These are phyloP conservation scores for Trissoscelio sp. DNA, from an alignment of 2,888 invertebrate genomes.

Conservation along the genomic window DNA sequence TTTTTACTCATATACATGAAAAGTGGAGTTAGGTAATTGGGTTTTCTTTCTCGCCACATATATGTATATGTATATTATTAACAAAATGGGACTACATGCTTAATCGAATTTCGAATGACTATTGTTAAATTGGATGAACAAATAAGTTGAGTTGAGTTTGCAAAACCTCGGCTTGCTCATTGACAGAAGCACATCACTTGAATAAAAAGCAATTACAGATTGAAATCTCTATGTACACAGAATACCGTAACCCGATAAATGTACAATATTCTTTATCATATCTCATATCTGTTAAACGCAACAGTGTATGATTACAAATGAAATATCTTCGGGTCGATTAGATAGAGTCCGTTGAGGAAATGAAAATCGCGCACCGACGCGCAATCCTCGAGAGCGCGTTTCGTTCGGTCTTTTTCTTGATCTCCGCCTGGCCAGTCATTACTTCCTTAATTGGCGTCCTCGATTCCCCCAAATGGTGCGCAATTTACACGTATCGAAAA, in stretches of 20 bases:
- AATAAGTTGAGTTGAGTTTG: too few species aligned
- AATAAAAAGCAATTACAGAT: constrained; percentile 20
- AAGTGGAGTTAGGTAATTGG: too few species aligned
- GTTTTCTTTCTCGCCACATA: too few species aligned
- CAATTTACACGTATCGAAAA: constrained; percentile 36
- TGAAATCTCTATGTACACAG: constrained; percentile 8
- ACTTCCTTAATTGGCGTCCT: constrained; percentile 8
- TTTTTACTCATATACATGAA: too few species aligned
- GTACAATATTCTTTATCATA: neutral
- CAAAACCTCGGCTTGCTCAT: too few species aligned
- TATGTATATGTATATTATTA: too few species aligned
- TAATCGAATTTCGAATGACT: too few species aligned
- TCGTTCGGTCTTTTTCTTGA: neutral
- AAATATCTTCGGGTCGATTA: constrained; percentile 10
- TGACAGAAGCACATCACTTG: constrained; percentile 8
- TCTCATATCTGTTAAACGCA: constrained; percentile 2
- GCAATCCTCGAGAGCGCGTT: neutral
- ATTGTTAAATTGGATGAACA: too few species aligned
- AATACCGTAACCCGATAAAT: neutral
- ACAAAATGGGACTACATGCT: too few species aligned
- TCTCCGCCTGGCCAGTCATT: neutral
- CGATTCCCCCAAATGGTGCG: constrained; percentile 11
- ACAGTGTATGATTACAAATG: constrained; percentile 9
- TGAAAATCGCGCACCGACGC: neutral
- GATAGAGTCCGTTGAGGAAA: constrained; percentile 4